Percentiles rank a stretch among this genome's conserved stretches.
Conservation (phyloP, 2,888 invertebrate genomes). For the Drosophila neotestacea region DNA sequence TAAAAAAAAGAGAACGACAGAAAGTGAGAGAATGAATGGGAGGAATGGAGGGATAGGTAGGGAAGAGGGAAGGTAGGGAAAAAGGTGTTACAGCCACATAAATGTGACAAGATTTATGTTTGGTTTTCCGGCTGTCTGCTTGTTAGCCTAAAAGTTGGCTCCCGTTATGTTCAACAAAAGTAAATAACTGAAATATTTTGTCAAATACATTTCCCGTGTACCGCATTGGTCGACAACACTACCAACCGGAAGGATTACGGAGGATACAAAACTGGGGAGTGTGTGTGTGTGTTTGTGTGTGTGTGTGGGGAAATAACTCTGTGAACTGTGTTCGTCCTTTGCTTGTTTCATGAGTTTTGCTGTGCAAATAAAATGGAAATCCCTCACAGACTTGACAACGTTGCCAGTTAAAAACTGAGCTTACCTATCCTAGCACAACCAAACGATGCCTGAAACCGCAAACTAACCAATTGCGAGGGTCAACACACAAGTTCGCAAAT, state of each 20-base stretch:
- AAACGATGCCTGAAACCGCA: conserved; percentile 55
- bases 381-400: conserved; percentile 73
- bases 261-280: not conserved
- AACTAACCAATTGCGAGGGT: conserved; percentile 31
- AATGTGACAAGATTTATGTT: conserved; percentile 78
- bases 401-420: conserved; percentile 58
- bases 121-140: conserved; percentile 74
- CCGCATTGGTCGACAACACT: conserved; percentile 28
- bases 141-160: conserved; percentile 74
- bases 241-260: conserved; percentile 18
- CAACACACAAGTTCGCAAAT: not conserved
- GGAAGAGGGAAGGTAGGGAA: not conserved
- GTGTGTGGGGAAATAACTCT: conserved; percentile 1
- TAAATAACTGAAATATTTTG: conserved; percentile 76
- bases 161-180: conserved; percentile 53
- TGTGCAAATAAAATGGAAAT: conserved; percentile 73
- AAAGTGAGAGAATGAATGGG: too few relatives aligned
- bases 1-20: conserved; percentile 1
- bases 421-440: conserved; percentile 46
- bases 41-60: not conserved
- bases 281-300: too few relatives aligned
- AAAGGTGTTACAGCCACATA: conserved; percentile 64
- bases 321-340: conserved; percentile 41
- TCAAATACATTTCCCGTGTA: conserved; percentile 64
- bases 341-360: conserved; percentile 54